Conservation (phyloP, 1,140 invertebrate genomes). For the Mercenaria mercenaria region DNA sequence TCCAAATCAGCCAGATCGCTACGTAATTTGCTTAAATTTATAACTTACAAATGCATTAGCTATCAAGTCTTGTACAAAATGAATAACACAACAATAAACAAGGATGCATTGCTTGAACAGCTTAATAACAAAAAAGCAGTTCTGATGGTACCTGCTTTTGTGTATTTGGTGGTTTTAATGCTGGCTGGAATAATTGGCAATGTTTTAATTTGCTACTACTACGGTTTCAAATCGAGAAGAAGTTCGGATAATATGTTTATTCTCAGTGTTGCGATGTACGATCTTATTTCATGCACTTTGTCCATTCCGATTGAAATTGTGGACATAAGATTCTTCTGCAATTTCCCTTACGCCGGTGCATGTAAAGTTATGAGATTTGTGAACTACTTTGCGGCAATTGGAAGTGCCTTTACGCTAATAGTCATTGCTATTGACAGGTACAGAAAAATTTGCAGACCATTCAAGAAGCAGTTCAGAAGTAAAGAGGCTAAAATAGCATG, state of each 20-base stretch:
- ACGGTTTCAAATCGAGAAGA: slow-evolving; percentile 34
- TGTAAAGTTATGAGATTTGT: slow-evolving; percentile 69
- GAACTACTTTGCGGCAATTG: slow-evolving; percentile 61
- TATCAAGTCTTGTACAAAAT: too few species aligned
- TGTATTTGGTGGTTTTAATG: slow-evolving; percentile 69
- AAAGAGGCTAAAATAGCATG: slow-evolving; percentile 31
- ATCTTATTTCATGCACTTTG: slow-evolving; percentile 68
- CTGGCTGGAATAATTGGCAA: slow-evolving; percentile 59
- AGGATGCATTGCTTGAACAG: neutral
- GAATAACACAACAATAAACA: slow-evolving; percentile 2
- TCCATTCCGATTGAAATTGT: slow-evolving; percentile 75
- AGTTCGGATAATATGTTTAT: slow-evolving; percentile 66
- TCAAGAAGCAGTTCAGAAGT: slow-evolving; percentile 57
- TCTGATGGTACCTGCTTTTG: slow-evolving; percentile 53
- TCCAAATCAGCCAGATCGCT: too few species aligned
- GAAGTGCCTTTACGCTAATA: slow-evolving; percentile 70
- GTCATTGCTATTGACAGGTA: slow-evolving; percentile 72
- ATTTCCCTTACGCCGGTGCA: slow-evolving; percentile 55
- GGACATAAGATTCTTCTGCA: slow-evolving; percentile 68
- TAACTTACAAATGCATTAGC: too few species aligned
- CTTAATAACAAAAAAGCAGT: slow-evolving; percentile 62
- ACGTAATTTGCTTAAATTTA: too few species aligned
- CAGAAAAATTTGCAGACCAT: slow-evolving; percentile 71
- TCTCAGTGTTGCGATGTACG: slow-evolving; percentile 69
- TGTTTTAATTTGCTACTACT: slow-evolving; percentile 65